Evolutionary conservation across 1,140 invertebrate species (phyloP).

Genomic region (Macrobrachium rosenbergii): DNA sequence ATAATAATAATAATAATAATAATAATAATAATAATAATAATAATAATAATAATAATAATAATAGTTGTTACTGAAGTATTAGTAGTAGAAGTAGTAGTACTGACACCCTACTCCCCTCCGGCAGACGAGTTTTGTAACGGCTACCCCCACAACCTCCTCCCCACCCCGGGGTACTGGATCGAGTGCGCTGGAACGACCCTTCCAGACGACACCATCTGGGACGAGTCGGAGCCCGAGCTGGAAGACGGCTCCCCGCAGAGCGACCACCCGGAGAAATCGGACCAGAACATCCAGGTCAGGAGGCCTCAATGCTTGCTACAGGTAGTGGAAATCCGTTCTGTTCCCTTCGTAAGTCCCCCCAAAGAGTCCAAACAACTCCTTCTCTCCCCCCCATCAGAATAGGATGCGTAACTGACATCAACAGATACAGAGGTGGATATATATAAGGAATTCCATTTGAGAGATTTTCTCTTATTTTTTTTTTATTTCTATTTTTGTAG

Average conservation of each 20-base stretch:
- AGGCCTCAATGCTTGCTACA: not conserved
- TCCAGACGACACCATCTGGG: conserved; percentile 85
- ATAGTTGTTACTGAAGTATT: too few relatives aligned
- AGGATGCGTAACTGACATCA: too few relatives aligned
- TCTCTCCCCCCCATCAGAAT: too few relatives aligned
- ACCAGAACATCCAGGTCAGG: conserved; percentile 69
- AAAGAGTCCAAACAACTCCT: too few relatives aligned
- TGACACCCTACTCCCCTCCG: not conserved
- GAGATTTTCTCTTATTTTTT: too few relatives aligned
- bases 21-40: too few relatives aligned
- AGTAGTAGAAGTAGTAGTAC: too few relatives aligned
- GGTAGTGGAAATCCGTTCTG: not conserved
- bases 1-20: too few relatives aligned
- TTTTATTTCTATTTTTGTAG: too few relatives aligned
- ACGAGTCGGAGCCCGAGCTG: conserved; percentile 81
- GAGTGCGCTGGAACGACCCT: conserved; percentile 89
- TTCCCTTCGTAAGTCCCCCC: not conserved
- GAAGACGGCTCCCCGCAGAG: conserved; percentile 64
- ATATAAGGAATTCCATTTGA: too few relatives aligned
- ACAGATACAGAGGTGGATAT: too few relatives aligned
- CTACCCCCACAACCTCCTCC: conserved; percentile 90
- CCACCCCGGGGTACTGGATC: conserved; percentile 94
- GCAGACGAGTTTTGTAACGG: conserved; percentile 93
- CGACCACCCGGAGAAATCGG: conserved; percentile 64
- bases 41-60: too few relatives aligned